phyloP scores from a whole-genome alignment of 2,888 invertebrate species.

The Eupithecia tripunctaria region DNA sequence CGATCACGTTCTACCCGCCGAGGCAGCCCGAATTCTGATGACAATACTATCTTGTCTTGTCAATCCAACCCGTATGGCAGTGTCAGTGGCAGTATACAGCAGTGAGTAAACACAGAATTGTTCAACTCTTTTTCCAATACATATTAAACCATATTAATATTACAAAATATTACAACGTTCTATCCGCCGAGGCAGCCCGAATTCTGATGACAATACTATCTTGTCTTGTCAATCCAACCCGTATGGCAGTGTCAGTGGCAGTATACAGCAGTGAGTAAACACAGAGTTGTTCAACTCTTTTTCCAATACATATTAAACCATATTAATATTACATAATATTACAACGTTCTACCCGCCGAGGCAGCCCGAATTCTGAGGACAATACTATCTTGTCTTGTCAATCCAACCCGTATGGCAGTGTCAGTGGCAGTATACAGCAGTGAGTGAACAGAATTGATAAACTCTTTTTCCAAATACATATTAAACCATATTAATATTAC shows the following conservation, averaged over 20 bases:
- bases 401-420: conserved; percentile 29
- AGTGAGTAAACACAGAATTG: conserved; percentile 25
- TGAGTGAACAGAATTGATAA: conserved; percentile 18
- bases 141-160: too few relatives aligned
- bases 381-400: conserved; percentile 34
- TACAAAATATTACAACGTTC: too few relatives aligned
- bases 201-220: conserved; percentile 37
- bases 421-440: conserved; percentile 25
- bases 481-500: too few relatives aligned
- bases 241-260: conserved; percentile 19
- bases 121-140: neutral
- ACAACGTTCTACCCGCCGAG: conserved; percentile 48
- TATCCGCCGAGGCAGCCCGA: conserved; percentile 45
- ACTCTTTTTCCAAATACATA: neutral
- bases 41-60: conserved; percentile 33
- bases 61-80: conserved; percentile 31
- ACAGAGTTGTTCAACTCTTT: neutral
- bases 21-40: conserved; percentile 43
- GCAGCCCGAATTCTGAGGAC: conserved; percentile 42
- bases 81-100: conserved; percentile 19
- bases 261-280: conserved; percentile 32
- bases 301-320: neutral
- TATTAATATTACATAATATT: too few relatives aligned
- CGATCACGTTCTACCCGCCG: conserved; percentile 50
- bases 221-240: conserved; percentile 33